Conservation (phyloP, 2,113 vertebrate genomes). For the Kryptolebias marmoratus region DNA sequence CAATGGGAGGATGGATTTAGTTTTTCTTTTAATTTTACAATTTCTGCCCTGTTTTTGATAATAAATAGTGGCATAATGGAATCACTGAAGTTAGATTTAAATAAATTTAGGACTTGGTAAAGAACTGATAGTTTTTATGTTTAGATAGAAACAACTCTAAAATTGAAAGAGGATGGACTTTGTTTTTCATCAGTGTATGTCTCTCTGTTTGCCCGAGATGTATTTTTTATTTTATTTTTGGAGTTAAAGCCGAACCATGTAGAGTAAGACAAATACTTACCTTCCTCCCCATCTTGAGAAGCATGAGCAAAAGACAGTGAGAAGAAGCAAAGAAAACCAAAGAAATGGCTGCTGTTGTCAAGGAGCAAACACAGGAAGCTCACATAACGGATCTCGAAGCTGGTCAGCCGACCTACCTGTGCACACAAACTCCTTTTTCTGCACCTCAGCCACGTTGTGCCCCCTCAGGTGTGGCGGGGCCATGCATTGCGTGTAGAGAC, state of each 20-base stretch:
- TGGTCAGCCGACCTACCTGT: constrained; percentile 82
- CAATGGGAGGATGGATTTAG: too few species aligned
- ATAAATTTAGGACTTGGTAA: too few species aligned
- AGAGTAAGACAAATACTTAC: constrained; percentile 83
- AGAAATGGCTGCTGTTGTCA: constrained; percentile 14
- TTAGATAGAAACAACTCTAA: too few species aligned
- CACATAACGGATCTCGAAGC: background rate
- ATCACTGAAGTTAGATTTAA: too few species aligned
- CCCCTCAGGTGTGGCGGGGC: constrained; percentile 90
- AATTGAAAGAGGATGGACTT: too few species aligned
- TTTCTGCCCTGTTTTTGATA: too few species aligned
- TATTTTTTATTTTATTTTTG: constrained; percentile 3
- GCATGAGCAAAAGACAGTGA: constrained; percentile 78
- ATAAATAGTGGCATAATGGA: too few species aligned
- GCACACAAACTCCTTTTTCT: constrained; percentile 96
- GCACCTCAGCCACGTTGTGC: constrained; percentile 96
- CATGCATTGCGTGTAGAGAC: constrained; percentile 98
- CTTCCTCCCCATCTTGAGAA: constrained; percentile 91
- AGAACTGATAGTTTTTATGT: too few species aligned
- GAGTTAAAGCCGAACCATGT: constrained; percentile 20
- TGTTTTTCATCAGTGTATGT: background rate
- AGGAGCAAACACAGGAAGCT: constrained; percentile 23
- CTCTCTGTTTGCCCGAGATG: constrained; percentile 14
- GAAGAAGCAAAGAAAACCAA: constrained; percentile 66
- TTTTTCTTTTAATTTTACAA: too few species aligned